phyloP scores from a whole-genome alignment of 1,140 invertebrate species.

The Cydia fagiglandana region DNA sequence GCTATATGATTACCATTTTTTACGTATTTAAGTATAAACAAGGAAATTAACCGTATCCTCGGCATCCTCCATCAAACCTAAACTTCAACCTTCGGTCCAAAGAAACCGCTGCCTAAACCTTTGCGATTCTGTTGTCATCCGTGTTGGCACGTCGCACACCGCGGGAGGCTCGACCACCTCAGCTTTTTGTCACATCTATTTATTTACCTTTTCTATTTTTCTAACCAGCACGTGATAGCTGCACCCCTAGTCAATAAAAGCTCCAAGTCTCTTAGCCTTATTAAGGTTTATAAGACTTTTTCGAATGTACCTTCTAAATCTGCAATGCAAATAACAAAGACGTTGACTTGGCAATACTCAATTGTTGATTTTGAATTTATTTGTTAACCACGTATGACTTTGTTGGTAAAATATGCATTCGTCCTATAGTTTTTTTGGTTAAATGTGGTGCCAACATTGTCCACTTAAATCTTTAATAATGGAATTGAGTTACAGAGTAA shows the following conservation, averaged over 20 bases:
- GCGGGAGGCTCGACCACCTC: constrained; percentile 63
- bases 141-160: constrained; percentile 70
- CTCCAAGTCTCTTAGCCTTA: background rate
- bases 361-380: constrained; percentile 31
- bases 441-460: constrained; percentile 23
- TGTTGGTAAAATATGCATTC: constrained; percentile 23
- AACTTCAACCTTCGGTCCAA: background rate
- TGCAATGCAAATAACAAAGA: constrained; percentile 28
- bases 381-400: constrained; percentile 31
- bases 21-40: no score
- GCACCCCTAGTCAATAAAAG: background rate
- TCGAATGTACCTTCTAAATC: background rate
- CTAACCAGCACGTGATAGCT: constrained; percentile 50
- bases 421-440: background rate
- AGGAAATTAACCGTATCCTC: no score
- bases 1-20: no score
- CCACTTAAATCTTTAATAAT: constrained; percentile 19
- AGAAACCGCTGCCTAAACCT: constrained; percentile 54
- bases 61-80: no score
- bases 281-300: background rate
- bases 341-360: constrained; percentile 28
- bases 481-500: constrained; percentile 14
- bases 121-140: constrained; percentile 52
- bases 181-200: constrained; percentile 51
- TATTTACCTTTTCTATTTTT: constrained; percentile 45